Evolutionary conservation across 1,140 invertebrate species (phyloP), one percentile per base, ranked within the genome.

Genomic region (Macrocentrus cingulum): DNA sequence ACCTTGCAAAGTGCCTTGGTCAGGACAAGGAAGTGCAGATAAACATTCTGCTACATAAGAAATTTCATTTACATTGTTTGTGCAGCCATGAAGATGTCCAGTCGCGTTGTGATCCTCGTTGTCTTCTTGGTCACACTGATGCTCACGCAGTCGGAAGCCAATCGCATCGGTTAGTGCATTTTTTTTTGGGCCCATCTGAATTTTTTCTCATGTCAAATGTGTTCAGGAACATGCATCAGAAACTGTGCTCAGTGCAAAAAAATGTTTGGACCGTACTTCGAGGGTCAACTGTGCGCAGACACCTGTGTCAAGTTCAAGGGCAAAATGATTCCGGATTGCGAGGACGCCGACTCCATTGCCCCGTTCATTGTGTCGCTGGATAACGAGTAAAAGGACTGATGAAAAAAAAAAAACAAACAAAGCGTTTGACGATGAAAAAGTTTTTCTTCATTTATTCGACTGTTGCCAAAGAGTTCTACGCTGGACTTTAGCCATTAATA

Each of bases 171-270:
- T 65, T 51, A 54, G 63, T 60, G 56, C 37, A 53, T 42, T 32
- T 32, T 50, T 15, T 23, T 29, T 29, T 19, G n/a, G 39, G 18
- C 32, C 32, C 19, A 29, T 49, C 29, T 34, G 16, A 25, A 34
- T 56, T 37, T 36, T 5, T 46, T 45, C 19, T 57, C 36, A 19
- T 36, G 42, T 45, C 1, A 1, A 49, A 51, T 53, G 57, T 54
- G 19, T 23, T 15, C 41, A 75, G 85, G 85, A 29, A 80, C 89
- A 20, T 92, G 91, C 70, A 87, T 92, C 36, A 85, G 90, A 62
- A 94, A 94, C 75, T 94, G 91, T 68, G 90, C 89, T 0, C 91
- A 92, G 68, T 93, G 91, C 76, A 91, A 91, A 71, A 91, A 90
- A 70, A 92, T 92, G 85, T 88, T 90, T 61, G 91, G 90, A 0